Conservation (phyloP, 1,140 invertebrate genomes). For the Venustaconcha ellipsiformis region DNA sequence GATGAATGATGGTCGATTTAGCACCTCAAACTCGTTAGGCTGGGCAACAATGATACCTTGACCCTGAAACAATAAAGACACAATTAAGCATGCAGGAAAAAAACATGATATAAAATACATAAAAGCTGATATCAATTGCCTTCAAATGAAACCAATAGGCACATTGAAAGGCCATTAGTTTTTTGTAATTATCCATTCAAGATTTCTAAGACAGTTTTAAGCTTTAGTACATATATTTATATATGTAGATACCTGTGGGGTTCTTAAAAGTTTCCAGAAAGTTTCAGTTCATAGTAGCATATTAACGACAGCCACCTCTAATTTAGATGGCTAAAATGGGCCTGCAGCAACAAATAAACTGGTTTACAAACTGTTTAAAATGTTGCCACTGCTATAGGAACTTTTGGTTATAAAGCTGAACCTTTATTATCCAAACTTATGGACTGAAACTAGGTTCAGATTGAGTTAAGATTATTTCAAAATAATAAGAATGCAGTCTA, state of each 20-base stretch:
- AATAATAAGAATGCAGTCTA: too few relatives aligned
- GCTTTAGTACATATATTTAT: background rate
- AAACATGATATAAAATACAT: background rate
- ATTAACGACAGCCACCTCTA: too few relatives aligned
- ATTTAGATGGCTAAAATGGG: too few relatives aligned
- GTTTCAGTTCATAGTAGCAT: too few relatives aligned
- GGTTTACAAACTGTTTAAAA: too few relatives aligned
- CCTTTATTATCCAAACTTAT: too few relatives aligned
- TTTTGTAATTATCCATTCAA: background rate
- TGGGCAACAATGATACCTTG: conserved; percentile 42
- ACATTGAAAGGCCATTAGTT: background rate
- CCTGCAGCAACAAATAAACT: too few relatives aligned
- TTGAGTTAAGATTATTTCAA: too few relatives aligned
- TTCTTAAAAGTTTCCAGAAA: too few relatives aligned
- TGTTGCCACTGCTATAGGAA: too few relatives aligned
- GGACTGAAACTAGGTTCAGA: too few relatives aligned
- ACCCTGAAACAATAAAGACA: conserved; percentile 13
- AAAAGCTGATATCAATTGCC: background rate
- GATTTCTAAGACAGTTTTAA: background rate
- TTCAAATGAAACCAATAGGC: background rate
- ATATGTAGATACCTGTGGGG: background rate
- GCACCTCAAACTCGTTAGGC: conserved; percentile 58
- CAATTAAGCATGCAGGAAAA: background rate
- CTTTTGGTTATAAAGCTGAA: too few relatives aligned
- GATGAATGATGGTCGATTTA: conserved; percentile 45